Evolutionary conservation across 2,888 invertebrate species (phyloP).

Genomic region (Fissipunctia ypsillon): DNA sequence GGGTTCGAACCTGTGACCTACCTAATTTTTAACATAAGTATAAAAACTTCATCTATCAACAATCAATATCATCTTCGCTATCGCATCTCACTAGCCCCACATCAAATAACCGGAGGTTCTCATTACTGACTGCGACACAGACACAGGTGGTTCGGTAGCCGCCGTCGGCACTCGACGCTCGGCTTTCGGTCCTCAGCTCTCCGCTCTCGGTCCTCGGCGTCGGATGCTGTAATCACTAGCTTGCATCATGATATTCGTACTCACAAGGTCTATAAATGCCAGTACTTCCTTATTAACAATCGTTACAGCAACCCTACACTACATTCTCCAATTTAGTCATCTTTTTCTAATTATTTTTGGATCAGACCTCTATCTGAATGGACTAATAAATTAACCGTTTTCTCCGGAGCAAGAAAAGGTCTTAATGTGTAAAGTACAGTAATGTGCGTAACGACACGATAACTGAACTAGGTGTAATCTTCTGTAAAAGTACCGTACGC

Average conservation of each 20-base stretch:
- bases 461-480: background rate
- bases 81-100: background rate
- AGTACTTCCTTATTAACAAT: background rate
- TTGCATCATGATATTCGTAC: slow-evolving; percentile 5
- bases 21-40: background rate
- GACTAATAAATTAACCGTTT: background rate
- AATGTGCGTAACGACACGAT: background rate
- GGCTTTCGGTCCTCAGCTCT: slow-evolving; percentile 1
- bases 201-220: background rate
- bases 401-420: background rate
- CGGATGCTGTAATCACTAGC: slow-evolving; percentile 4
- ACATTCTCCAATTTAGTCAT: background rate
- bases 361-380: background rate
- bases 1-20: background rate
- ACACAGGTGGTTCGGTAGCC: slow-evolving; percentile 33
- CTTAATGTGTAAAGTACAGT: background rate
- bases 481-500: background rate
- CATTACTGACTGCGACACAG: slow-evolving; percentile 35
- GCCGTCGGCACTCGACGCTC: slow-evolving; percentile 8
- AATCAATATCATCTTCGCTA: slow-evolving; percentile 5
- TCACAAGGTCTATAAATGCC: background rate
- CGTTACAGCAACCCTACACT: no score
- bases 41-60: background rate
- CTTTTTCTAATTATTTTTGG: background rate
- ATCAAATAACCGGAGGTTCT: slow-evolving; percentile 21